phyloP scores from a whole-genome alignment of 2,113 vertebrate species.

The Carollia perspicillata region DNA sequence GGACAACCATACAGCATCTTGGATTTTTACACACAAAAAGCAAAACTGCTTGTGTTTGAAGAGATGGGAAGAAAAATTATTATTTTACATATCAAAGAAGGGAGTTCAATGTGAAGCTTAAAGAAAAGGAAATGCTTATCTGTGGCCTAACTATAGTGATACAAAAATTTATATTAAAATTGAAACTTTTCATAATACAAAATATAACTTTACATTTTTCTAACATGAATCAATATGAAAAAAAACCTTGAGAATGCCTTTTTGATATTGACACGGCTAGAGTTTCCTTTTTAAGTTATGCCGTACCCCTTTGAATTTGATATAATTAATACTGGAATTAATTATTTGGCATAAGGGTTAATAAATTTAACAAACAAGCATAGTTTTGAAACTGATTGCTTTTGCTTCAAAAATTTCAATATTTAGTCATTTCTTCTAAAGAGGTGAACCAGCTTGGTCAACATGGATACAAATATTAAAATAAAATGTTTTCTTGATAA shows the following conservation, averaged over 20 bases:
- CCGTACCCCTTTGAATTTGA: background rate
- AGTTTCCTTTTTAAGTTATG: background rate
- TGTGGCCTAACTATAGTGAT: background rate
- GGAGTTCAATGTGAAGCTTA: background rate
- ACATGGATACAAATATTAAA: background rate
- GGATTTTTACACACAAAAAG: background rate
- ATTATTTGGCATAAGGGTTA: background rate
- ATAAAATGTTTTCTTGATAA: background rate
- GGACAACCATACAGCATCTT: background rate
- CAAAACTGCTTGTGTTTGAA: background rate
- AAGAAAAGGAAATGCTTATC: background rate
- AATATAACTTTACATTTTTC: background rate
- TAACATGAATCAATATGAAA: background rate
- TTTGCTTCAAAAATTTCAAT: background rate
- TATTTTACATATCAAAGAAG: background rate
- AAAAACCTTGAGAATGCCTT: background rate
- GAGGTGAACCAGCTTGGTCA: background rate
- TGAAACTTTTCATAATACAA: background rate
- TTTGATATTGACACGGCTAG: background rate
- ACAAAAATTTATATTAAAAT: background rate
- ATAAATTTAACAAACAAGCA: background rate
- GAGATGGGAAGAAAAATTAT: background rate
- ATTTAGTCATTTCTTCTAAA: background rate
- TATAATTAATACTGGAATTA: background rate
- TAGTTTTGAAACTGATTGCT: background rate